Conservation (phyloP, 1,140 invertebrate genomes). For the Leptoteleia sp. region DNA sequence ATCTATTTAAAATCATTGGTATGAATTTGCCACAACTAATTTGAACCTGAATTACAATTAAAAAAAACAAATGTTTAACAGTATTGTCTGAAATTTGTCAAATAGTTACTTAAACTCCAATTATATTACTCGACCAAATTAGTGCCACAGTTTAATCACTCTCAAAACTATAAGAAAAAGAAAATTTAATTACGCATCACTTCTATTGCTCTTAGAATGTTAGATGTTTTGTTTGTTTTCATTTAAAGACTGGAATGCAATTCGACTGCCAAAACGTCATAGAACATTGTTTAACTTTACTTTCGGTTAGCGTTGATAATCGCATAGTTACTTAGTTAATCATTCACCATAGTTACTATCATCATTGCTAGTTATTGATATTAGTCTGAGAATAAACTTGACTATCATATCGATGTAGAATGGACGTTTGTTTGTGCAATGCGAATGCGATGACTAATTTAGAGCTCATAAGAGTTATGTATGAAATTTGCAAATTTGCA, state of each 20-base stretch:
- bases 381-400: background rate
- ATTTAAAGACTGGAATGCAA: conserved; percentile 49
- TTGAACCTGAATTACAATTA: no score
- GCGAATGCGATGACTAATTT: background rate
- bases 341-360: conserved; percentile 18
- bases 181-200: no score
- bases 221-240: conserved; percentile 16
- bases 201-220: conserved; percentile 24
- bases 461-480: no score
- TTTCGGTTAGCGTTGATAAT: conserved; percentile 23
- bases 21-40: no score
- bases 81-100: no score
- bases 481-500: no score
- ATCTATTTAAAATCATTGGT: no score
- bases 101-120: background rate
- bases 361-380: conserved; percentile 13
- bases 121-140: background rate
- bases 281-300: conserved; percentile 37
- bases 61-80: no score
- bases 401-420: background rate
- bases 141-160: conserved; percentile 1
- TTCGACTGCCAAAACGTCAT: conserved; percentile 65
- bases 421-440: background rate
- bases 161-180: no score
- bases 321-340: conserved; percentile 17